Percentiles rank a stretch among this genome's conserved stretches.
Evolutionary conservation across 2,113 vertebrate genomes (phyloP).

Genomic region (Erinaceus europaeus): DNA sequence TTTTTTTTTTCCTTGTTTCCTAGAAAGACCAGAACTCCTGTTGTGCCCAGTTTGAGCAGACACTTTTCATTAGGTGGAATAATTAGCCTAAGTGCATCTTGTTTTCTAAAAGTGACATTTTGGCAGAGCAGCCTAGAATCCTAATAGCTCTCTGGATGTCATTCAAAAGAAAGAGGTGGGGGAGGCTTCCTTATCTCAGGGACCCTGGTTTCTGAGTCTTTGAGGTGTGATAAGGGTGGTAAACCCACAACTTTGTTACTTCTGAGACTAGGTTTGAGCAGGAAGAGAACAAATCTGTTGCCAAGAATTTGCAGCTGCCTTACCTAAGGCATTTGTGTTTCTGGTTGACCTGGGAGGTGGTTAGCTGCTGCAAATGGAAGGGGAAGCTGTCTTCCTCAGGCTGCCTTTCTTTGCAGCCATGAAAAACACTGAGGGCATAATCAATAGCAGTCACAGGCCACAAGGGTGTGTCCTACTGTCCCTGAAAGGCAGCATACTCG

Average conservation of each 20-base stretch:
- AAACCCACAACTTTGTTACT: neutral
- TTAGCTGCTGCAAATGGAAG: neutral
- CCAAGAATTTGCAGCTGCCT: neutral
- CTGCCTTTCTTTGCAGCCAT: neutral
- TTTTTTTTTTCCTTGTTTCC: constrained; percentile 31
- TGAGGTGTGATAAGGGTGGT: neutral
- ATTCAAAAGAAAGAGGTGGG: constrained; percentile 30
- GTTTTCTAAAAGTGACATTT: constrained; percentile 28
- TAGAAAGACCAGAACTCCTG: constrained; percentile 38
- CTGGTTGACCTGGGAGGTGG: neutral
- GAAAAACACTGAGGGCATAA: neutral
- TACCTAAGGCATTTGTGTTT: neutral
- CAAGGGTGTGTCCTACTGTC: neutral
- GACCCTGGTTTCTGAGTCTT: neutral
- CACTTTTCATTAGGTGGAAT: constrained; percentile 39
- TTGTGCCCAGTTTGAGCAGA: neutral
- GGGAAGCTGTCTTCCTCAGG: neutral
- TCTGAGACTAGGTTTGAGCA: neutral
- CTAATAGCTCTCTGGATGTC: neutral
- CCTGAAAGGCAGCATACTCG: too few relatives aligned
- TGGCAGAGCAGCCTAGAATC: neutral
- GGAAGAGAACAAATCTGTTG: neutral
- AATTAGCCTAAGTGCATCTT: constrained; percentile 22
- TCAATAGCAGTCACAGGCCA: neutral
- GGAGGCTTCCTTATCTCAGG: neutral